These are phyloP conservation scores for Polymixis flavicincta DNA, from an alignment of 2,888 invertebrate genomes.

Conservation along the genomic window DNA sequence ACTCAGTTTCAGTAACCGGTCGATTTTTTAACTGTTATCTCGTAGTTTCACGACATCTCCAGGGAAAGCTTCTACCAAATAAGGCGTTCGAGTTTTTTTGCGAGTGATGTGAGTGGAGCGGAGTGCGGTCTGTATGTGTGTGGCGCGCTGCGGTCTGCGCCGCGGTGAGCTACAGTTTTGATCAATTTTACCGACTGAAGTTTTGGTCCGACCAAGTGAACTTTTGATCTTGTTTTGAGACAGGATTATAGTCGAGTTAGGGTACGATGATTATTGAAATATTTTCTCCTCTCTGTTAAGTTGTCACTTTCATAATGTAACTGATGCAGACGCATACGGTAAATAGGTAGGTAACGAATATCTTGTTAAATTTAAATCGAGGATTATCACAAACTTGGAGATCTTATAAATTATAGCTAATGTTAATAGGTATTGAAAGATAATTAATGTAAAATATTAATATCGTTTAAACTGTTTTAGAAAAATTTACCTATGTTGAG, in stretches of 20 bases:
- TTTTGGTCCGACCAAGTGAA: conserved; percentile 91
- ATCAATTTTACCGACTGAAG: conserved; percentile 89
- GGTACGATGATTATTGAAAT: conserved; percentile 82
- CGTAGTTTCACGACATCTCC: conserved; percentile 64
- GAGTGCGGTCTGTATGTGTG: conserved; percentile 71
- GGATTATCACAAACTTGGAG: conserved; percentile 88
- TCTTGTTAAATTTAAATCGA: conserved; percentile 89
- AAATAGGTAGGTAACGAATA: conserved; percentile 89
- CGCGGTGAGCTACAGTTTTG: conserved; percentile 81
- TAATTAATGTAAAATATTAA: conserved; percentile 86
- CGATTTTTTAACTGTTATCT: conserved; percentile 60
- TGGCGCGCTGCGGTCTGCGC: conserved; percentile 56
- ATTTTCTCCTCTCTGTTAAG: conserved; percentile 84
- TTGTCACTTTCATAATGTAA: conserved; percentile 83
- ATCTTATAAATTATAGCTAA: conserved; percentile 90
- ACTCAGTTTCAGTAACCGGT: conserved; percentile 59
- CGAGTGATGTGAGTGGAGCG: conserved; percentile 72
- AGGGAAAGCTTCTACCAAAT: conserved; percentile 73
- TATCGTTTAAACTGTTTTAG: conserved; percentile 89
- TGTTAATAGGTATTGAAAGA: conserved; percentile 89
- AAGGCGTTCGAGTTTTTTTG: conserved; percentile 76
- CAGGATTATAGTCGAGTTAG: conserved; percentile 87
- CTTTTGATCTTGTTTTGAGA: conserved; percentile 89
- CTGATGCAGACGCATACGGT: conserved; percentile 79
- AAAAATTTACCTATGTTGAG: conserved; percentile 90